Conservation (phyloP, 2,888 invertebrate genomes). For the Aporophyla lueneburgensis region DNA sequence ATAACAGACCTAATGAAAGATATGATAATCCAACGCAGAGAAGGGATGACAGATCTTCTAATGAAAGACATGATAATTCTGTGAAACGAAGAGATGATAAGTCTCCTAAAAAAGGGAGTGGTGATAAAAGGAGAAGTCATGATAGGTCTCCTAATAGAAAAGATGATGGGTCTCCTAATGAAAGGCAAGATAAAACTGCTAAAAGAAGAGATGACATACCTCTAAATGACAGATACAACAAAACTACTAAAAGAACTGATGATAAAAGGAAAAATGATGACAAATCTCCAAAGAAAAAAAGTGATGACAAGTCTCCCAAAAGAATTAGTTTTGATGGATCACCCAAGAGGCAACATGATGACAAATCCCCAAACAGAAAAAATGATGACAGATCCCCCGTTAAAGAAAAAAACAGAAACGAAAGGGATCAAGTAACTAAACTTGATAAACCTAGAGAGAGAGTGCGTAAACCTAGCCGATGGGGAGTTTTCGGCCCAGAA, state of each 20-base stretch:
- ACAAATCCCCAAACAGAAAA: constrained; percentile 41
- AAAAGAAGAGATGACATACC: constrained; percentile 19
- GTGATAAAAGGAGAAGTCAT: constrained; percentile 27
- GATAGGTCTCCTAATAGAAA: constrained; percentile 16
- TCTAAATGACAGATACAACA: constrained; percentile 1
- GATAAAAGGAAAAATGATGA: constrained; percentile 42
- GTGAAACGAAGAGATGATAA: constrained; percentile 57
- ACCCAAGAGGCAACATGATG: constrained; percentile 34
- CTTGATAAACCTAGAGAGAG: constrained; percentile 65
- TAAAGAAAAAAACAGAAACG: constrained; percentile 46
- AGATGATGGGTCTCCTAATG: constrained; percentile 15
- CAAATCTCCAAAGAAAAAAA: constrained; percentile 48
- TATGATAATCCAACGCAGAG: background rate
- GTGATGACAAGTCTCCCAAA: constrained; percentile 39
- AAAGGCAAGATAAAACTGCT: constrained; percentile 1
- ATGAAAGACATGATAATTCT: constrained; percentile 37
- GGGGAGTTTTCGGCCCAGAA: constrained; percentile 70
- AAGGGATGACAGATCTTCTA: constrained; percentile 41
- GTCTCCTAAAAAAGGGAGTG: constrained; percentile 31
- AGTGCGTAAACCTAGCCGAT: constrained; percentile 74
- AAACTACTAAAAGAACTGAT: constrained; percentile 4
- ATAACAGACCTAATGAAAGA: constrained; percentile 9
- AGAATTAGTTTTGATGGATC: constrained; percentile 65
- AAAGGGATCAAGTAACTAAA: constrained; percentile 69
- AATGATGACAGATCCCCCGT: constrained; percentile 44